Conservation (phyloP, 1,140 invertebrate species). For the Sitobion miscanthi region DNA sequence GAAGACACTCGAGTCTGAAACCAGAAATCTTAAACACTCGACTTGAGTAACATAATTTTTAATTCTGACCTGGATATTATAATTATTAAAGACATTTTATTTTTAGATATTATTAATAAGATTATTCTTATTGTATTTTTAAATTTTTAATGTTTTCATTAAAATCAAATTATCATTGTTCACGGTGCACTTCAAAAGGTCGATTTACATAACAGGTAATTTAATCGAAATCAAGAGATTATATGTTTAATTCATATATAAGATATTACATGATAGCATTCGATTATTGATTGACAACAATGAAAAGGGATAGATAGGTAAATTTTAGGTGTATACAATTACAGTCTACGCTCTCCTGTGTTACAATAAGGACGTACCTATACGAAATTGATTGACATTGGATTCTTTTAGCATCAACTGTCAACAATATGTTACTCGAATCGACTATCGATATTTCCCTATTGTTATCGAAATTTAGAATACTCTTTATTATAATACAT, state of each 20-base stretch:
- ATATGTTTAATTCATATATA: not conserved
- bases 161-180: not conserved
- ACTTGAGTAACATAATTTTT: not conserved
- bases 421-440: not conserved
- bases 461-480: not conserved
- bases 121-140: not conserved
- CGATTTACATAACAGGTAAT: slow-evolving; percentile 3
- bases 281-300: not conserved
- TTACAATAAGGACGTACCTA: not conserved
- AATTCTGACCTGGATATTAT: not conserved
- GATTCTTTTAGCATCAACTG: not conserved
- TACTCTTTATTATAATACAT: not conserved
- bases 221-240: not conserved
- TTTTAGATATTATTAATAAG: not conserved
- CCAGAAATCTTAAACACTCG: not conserved
- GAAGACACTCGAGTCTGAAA: not conserved
- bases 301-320: not conserved
- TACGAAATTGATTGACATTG: not conserved
- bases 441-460: not conserved
- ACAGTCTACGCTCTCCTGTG: not conserved
- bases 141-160: not conserved
- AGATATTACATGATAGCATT: not conserved
- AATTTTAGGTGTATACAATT: too few relatives aligned
- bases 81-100: not conserved
- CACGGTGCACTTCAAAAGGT: not conserved